These are phyloP conservation scores for Macropus fuliginosus DNA, from an alignment of 2,797 vertebrate genomes.

Conservation along the genomic window DNA sequence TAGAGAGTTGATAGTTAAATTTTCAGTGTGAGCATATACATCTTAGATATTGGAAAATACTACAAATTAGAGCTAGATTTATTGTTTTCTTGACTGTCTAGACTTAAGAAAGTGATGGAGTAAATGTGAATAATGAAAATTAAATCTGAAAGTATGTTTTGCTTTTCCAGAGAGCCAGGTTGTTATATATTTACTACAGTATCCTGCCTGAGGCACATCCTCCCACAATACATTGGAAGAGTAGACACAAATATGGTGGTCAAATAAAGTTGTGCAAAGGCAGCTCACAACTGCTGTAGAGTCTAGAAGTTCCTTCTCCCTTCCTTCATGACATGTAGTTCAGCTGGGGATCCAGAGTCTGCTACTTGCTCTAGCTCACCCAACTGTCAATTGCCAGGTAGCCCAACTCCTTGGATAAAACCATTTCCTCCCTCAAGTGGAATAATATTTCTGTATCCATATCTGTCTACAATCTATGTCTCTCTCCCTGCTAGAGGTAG, in stretches of 20 bases:
- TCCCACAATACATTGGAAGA: neutral
- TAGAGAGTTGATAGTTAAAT: neutral
- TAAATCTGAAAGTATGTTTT: neutral
- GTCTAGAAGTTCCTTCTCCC: neutral
- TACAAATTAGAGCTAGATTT: neutral
- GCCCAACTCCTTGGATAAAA: no score
- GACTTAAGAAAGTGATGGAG: neutral
- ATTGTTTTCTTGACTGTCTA: neutral
- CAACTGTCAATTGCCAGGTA: neutral
- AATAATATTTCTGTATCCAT: neutral
- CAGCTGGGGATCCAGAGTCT: neutral
- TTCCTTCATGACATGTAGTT: neutral
- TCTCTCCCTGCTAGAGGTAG: neutral
- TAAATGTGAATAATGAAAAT: neutral
- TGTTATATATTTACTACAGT: neutral
- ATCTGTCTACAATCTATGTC: neutral
- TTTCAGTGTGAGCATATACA: neutral
- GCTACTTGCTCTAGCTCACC: neutral
- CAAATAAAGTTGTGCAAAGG: neutral
- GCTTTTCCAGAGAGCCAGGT: neutral
- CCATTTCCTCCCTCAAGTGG: neutral
- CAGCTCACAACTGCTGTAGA: neutral
- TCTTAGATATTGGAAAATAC: neutral
- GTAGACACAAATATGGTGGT: neutral
- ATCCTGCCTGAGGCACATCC: neutral